Evolutionary conservation across 2,113 vertebrate species (phyloP).

Genomic region (Phaetusa simplex): DNA sequence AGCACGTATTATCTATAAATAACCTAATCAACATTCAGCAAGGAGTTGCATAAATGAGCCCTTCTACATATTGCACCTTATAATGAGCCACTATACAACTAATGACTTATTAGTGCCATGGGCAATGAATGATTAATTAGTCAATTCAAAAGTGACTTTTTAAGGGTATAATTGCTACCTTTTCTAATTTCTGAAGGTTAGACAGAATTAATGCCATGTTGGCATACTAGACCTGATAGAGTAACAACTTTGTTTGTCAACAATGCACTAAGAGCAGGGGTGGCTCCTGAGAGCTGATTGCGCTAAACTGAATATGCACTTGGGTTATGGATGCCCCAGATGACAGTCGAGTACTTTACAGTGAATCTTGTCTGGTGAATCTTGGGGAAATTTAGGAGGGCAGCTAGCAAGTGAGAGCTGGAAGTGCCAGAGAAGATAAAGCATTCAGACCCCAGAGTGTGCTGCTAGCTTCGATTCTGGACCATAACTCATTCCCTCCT

Average conservation of each 20-base stretch:
- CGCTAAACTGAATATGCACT: background rate
- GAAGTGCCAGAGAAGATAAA: background rate
- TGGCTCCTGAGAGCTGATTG: background rate
- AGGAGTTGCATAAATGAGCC: slow-evolving; percentile 64
- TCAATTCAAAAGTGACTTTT: slow-evolving; percentile 72
- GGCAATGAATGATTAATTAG: slow-evolving; percentile 79
- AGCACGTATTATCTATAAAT: slow-evolving; percentile 70
- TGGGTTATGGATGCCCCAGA: background rate
- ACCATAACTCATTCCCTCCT: background rate
- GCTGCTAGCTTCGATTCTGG: background rate
- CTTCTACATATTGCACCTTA: slow-evolving; percentile 62
- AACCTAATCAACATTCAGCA: slow-evolving; percentile 75
- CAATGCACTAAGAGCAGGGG: background rate
- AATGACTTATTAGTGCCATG: slow-evolving; percentile 75
- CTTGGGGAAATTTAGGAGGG: background rate
- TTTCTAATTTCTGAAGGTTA: slow-evolving; percentile 74
- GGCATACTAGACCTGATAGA: slow-evolving; percentile 32
- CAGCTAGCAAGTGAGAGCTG: background rate
- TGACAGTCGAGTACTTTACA: background rate
- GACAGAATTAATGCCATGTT: slow-evolving; percentile 62
- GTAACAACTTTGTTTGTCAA: slow-evolving; percentile 54
- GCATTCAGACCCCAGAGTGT: background rate
- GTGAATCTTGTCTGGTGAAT: background rate
- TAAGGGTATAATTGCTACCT: slow-evolving; percentile 73
- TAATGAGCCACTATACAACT: slow-evolving; percentile 71